Conservation (phyloP, 2,113 vertebrate genomes). For the Corynorhinus townsendii region DNA sequence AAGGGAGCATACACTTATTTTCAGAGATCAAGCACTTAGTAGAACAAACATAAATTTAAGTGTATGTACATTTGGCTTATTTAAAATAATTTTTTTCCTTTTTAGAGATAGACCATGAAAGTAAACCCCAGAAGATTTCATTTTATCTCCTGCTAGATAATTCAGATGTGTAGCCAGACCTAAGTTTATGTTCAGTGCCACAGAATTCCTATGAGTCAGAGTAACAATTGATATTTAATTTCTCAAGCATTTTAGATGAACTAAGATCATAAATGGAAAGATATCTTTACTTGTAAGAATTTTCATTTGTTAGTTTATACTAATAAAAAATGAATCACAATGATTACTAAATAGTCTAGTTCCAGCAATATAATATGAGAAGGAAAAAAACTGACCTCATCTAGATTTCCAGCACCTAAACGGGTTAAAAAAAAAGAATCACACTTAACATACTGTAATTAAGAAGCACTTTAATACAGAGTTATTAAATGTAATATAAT, state of each 20-base stretch:
- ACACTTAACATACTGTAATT: slow-evolving; percentile 20
- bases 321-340: neutral
- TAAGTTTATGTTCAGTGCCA: neutral
- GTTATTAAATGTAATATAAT: neutral
- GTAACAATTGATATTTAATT: neutral
- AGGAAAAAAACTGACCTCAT: slow-evolving; percentile 63
- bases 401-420: slow-evolving; percentile 72
- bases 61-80: neutral
- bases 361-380: neutral
- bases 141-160: neutral
- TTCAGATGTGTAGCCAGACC: neutral
- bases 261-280: slow-evolving; percentile 32
- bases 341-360: slow-evolving; percentile 20
- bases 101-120: neutral
- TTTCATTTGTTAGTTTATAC: slow-evolving; percentile 33
- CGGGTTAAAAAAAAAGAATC: slow-evolving; percentile 48
- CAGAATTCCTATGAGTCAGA: neutral
- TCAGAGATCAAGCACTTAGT: neutral
- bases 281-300: neutral
- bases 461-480: slow-evolving; percentile 10
- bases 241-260: slow-evolving; percentile 27
- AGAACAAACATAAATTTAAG: neutral
- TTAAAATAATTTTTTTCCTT: neutral
- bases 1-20: neutral
- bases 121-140: neutral